A percentile compares a stretch with the other conserved stretches of the same genome.
Conservation (phyloP, 2,113 vertebrate species). For the Phalacrocorax aristotelis region DNA sequence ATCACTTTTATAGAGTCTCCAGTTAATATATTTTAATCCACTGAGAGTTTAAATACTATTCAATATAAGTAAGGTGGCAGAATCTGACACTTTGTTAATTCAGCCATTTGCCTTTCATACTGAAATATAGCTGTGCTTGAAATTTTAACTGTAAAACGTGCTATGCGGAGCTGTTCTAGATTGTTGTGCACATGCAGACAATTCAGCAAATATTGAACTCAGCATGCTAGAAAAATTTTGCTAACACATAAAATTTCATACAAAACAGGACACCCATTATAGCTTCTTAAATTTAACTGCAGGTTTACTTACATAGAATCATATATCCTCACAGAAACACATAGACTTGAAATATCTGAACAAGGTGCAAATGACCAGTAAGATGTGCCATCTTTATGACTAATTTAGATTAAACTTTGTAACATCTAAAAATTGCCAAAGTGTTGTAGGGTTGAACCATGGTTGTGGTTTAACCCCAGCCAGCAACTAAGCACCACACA, state of each 20-base stretch:
- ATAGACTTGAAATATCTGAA: background rate
- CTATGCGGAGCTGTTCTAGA: background rate
- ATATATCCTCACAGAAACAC: accelerated
- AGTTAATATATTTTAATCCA: background rate
- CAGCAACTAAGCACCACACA: too few relatives aligned
- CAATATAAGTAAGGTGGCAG: background rate
- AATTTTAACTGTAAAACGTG: background rate
- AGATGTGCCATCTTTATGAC: background rate
- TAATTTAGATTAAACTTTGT: background rate
- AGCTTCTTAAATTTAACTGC: background rate
- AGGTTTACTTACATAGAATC: background rate
- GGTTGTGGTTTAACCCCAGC: too few relatives aligned
- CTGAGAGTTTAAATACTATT: background rate
- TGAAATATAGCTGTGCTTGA: background rate
- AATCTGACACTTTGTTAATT: background rate
- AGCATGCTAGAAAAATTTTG: background rate
- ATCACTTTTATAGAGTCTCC: background rate
- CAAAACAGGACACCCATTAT: accelerated
- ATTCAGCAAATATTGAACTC: background rate
- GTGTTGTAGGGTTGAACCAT: background rate
- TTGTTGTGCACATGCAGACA: background rate
- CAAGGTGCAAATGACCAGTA: background rate
- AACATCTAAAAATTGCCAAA: background rate
- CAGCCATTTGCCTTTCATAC: background rate
- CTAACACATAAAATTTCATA: background rate